phyloP scores from a whole-genome alignment of 2,888 invertebrate species.

The Gnatocerus cornutus region DNA sequence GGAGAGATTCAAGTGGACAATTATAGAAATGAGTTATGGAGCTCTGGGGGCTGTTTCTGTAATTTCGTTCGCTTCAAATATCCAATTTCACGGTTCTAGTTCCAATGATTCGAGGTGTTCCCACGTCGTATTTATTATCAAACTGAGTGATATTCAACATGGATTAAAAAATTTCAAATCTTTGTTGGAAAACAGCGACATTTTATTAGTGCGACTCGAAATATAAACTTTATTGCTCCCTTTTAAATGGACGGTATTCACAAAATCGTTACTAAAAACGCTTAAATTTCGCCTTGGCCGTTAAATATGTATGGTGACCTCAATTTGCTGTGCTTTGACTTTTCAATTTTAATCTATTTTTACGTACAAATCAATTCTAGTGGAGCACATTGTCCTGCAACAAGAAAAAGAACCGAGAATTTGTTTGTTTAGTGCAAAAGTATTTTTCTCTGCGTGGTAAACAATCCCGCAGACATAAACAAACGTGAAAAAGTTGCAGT shows the following conservation, averaged over 20 bases:
- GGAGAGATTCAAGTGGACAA: neutral
- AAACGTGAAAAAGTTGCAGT: neutral
- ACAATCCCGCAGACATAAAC: neutral
- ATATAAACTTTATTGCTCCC: too few relatives aligned
- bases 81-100: neutral
- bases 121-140: too few relatives aligned
- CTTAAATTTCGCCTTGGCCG: too few relatives aligned
- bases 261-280: too few relatives aligned
- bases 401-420: neutral
- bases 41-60: neutral
- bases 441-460: neutral
- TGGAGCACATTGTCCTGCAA: neutral
- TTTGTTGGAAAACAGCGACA: too few relatives aligned
- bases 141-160: too few relatives aligned
- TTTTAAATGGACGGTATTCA: too few relatives aligned
- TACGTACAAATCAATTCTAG: neutral
- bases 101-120: neutral
- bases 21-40: neutral
- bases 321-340: too few relatives aligned
- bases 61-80: neutral
- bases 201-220: too few relatives aligned
- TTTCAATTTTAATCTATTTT: too few relatives aligned
- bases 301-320: too few relatives aligned
- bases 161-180: too few relatives aligned
- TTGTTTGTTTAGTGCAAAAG: neutral